phyloP scores from a whole-genome alignment of 53 echinoderm and acorn worm genomes.

The Actinopyga echinites region DNA sequence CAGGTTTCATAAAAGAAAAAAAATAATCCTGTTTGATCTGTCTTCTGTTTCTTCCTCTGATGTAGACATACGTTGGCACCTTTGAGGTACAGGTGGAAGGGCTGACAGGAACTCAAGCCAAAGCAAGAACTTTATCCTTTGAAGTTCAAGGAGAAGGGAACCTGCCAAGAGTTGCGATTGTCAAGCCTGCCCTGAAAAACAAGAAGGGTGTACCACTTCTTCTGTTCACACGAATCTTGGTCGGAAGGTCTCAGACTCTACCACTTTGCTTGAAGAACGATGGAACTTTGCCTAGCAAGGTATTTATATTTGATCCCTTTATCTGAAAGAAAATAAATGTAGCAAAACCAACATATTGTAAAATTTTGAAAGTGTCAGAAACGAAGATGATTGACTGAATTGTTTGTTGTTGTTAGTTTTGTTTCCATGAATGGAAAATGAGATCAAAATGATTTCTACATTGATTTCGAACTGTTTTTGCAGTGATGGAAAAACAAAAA shows the following conservation, averaged over 20 bases:
- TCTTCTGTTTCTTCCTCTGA: too few species aligned
- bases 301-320: background rate
- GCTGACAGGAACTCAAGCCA: conserved; percentile 77
- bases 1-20: too few species aligned
- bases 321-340: background rate
- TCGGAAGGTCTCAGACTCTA: conserved; percentile 76
- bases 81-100: conserved; percentile 95
- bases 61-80: conserved; percentile 81
- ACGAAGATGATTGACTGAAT: background rate
- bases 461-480: too few species aligned
- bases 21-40: too few species aligned
- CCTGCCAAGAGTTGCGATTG: conserved; percentile 77
- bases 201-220: conserved; percentile 91
- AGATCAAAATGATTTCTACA: too few species aligned
- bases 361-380: too few species aligned
- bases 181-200: conserved; percentile 86
- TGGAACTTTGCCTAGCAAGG: conserved; percentile 95
- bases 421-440: too few species aligned
- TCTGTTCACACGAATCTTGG: conserved; percentile 80
- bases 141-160: conserved; percentile 99
- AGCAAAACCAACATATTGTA: too few species aligned
- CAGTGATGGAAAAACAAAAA: too few species aligned
- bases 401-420: too few species aligned
- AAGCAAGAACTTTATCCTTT: conserved; percentile 84
- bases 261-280: conserved; percentile 89